A percentile compares a stretch with the other conserved stretches of the same genome.
phyloP scores from a whole-genome alignment of 1,140 invertebrate genomes.

The Achroia grisella region DNA sequence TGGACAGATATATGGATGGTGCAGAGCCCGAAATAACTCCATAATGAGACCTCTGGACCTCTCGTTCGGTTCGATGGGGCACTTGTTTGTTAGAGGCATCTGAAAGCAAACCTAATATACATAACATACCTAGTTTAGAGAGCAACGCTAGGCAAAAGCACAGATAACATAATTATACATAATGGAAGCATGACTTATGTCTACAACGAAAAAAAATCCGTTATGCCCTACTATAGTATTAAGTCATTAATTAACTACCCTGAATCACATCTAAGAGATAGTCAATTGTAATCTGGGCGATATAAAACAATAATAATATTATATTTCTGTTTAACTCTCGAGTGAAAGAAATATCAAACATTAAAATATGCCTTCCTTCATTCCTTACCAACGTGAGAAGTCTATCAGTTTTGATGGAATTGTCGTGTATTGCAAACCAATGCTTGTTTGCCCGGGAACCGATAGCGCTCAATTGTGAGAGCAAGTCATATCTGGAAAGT shows the following conservation, averaged over 20 bases:
- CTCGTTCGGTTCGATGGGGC: conserved; percentile 67
- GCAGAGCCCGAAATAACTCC: conserved; percentile 87
- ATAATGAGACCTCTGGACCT: conserved; percentile 76
- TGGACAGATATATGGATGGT: conserved; percentile 94
- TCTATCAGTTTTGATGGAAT: conserved; percentile 85
- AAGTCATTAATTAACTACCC: too few species aligned
- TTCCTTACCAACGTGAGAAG: conserved; percentile 82
- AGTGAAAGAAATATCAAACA: too few species aligned
- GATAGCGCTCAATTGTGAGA: conserved; percentile 85
- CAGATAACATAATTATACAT: background rate
- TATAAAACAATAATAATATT: too few species aligned
- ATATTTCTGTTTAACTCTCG: too few species aligned
- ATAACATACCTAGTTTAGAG: too few species aligned
- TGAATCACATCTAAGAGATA: too few species aligned
- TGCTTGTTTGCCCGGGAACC: conserved; percentile 89
- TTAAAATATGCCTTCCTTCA: too few species aligned
- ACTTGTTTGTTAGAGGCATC: conserved; percentile 65
- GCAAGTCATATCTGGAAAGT: conserved; percentile 79
- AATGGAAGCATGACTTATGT: background rate
- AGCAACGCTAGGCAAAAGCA: too few species aligned
- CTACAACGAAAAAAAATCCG: too few species aligned
- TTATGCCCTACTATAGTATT: too few species aligned
- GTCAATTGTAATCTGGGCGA: too few species aligned
- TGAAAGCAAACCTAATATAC: conserved; percentile 14
- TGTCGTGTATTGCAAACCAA: conserved; percentile 91